Percentiles rank a stretch among this genome's conserved stretches.
phyloP scores from a whole-genome alignment of 2,888 invertebrate species.

The Tridacna crocea region DNA sequence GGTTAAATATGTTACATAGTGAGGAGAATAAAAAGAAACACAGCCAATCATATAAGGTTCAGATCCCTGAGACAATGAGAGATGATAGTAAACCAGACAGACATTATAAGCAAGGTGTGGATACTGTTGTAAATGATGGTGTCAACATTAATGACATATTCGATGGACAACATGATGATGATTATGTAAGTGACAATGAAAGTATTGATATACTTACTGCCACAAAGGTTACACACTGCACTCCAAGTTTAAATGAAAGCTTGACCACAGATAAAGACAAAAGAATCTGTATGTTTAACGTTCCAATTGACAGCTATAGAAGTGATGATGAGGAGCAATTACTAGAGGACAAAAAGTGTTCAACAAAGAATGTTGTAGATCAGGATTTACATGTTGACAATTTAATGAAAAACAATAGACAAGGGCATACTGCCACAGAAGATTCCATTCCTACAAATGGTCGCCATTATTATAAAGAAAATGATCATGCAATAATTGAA shows the following conservation, averaged over 20 bases:
- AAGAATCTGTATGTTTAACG: neutral
- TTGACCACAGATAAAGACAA: neutral
- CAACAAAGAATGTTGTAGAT: too few relatives aligned
- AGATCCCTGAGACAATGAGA: neutral
- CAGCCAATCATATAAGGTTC: neutral
- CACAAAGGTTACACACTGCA: neutral
- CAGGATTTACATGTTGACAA: too few relatives aligned
- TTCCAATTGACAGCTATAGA: neutral
- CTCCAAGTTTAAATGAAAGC: neutral
- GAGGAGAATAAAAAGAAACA: neutral
- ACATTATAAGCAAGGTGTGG: neutral
- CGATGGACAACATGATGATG: neutral
- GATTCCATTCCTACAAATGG: too few relatives aligned
- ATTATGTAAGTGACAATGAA: neutral
- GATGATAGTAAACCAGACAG: too few relatives aligned
- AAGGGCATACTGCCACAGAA: too few relatives aligned
- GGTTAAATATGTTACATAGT: slow-evolving; percentile 21
- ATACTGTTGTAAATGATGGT: neutral
- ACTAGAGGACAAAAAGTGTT: too few relatives aligned
- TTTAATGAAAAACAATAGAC: too few relatives aligned
- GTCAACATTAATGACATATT: too few relatives aligned
- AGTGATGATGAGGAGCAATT: too few relatives aligned
- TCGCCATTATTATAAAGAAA: too few relatives aligned
- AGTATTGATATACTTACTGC: slow-evolving; percentile 13
- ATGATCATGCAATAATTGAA: too few relatives aligned